These are phyloP conservation scores for Philotrypesis tridentata DNA, from an alignment of 1,140 invertebrate genomes.

Conservation along the genomic window DNA sequence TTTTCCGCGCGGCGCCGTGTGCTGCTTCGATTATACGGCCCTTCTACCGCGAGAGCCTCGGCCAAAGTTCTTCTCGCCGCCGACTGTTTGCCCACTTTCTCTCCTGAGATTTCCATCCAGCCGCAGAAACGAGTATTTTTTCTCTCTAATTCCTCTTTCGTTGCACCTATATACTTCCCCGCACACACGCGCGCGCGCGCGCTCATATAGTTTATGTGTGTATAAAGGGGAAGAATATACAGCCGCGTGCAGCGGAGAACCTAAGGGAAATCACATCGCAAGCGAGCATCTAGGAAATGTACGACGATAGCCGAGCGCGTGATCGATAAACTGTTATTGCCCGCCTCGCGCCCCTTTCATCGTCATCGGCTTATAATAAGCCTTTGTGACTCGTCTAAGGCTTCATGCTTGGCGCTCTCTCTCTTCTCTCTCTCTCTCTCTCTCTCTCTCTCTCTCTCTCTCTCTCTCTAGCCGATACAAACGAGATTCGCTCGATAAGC, in stretches of 20 bases:
- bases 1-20: background rate
- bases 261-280: background rate
- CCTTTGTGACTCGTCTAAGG: slow-evolving; percentile 26
- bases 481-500: slow-evolving; percentile 37
- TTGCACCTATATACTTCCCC: background rate
- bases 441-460: background rate
- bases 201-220: no score
- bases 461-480: no score
- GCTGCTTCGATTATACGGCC: background rate
- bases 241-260: background rate
- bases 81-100: background rate
- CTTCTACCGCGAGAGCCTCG: background rate
- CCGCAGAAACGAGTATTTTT: background rate
- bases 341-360: background rate
- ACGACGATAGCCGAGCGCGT: background rate
- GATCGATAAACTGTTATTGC: slow-evolving; percentile 22
- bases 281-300: background rate
- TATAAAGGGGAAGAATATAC: background rate
- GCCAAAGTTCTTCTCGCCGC: background rate
- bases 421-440: background rate
- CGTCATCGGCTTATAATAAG: slow-evolving; percentile 23
- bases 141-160: background rate
- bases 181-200: no score
- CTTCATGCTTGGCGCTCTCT: background rate
- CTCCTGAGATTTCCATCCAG: background rate